Evolutionary conservation across 2,797 vertebrate species (phyloP), one percentile per base, ranked within the genome.

Genomic region (Sebastes trivittatus): DNA sequence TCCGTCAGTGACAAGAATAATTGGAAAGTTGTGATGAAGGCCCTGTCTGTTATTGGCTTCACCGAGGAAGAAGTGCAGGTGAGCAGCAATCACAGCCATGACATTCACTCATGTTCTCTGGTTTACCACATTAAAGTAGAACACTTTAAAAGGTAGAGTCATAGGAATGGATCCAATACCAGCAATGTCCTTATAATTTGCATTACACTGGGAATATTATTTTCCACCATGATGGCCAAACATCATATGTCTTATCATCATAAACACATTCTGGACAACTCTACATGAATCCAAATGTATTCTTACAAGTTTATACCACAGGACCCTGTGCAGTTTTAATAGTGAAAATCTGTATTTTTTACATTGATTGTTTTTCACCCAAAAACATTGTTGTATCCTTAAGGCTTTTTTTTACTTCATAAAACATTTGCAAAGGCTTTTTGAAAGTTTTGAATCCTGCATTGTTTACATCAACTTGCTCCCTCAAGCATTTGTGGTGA

Each of bases 1-100:
- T 98, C 98, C 85, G 97, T 99, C 90, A 99, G 94, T n/a, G 98
- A 99, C 88, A 99, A 97, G 94, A 98, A 95, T 1, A 97, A 97
- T 79, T 99, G 98, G 98, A 99, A 97, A 86, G 92, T 93, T 1
- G 97, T 99, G 86, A 96, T 94, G 88, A 97, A 96, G 88, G 98
- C 97, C 2, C 87, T 99, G 77, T 89, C 94, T 0, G 80, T 98
- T 72, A 97, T 99, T 1, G 95, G 97, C 91, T 98, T 99, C 93
- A 97, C 86, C 0, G 96, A 97, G 55, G 96, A 92, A 0, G 98
- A 99, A 80, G 96, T 99, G 75, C 97, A 99, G 97, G 98, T 99
- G 29, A 92, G 95, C 25, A 49, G 23, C 14, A 59, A 18, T 36
- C 60, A 25, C 16, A 56, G 8, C 16, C 2, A 16, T 54, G 38